Conservation (phyloP, 2,888 invertebrate species). For the Acleris laterana region DNA sequence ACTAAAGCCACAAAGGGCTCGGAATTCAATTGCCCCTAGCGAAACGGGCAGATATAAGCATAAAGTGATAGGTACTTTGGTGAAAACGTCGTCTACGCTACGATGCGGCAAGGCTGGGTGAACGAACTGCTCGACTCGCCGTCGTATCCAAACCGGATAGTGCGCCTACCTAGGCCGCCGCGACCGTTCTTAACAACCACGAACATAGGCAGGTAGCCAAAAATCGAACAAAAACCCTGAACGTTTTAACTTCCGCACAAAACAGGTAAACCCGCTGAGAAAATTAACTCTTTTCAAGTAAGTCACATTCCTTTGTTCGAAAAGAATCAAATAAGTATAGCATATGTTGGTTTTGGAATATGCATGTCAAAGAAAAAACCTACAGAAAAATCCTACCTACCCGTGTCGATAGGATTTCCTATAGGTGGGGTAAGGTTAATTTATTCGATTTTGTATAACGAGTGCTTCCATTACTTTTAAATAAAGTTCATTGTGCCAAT, state of each 20-base stretch:
- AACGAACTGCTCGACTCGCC: slow-evolving; percentile 70
- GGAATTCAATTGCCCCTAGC: slow-evolving; percentile 5
- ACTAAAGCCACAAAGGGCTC: not conserved
- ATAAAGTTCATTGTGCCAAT: too few relatives aligned
- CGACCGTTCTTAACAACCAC: slow-evolving; percentile 14
- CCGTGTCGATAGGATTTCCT: too few relatives aligned
- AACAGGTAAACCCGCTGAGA: not conserved
- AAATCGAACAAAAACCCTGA: slow-evolving; percentile 38
- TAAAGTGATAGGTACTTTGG: slow-evolving; percentile 58
- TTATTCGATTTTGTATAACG: too few relatives aligned
- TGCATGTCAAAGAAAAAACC: too few relatives aligned
- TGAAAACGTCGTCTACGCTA: slow-evolving; percentile 65
- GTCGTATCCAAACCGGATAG: slow-evolving; percentile 76
- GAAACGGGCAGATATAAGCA: slow-evolving; percentile 43
- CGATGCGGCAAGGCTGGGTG: slow-evolving; percentile 67
- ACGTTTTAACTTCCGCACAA: slow-evolving; percentile 10
- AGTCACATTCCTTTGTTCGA: too few relatives aligned
- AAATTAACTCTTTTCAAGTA: too few relatives aligned
- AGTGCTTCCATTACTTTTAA: too few relatives aligned
- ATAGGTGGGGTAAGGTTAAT: too few relatives aligned
- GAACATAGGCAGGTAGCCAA: slow-evolving; percentile 39
- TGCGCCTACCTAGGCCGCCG: slow-evolving; percentile 63
- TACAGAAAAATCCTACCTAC: too few relatives aligned
- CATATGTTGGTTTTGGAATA: too few relatives aligned
- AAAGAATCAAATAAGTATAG: too few relatives aligned